Percentiles rank a stretch among this genome's conserved stretches.
phyloP scores from a whole-genome alignment of 2,113 vertebrate genomes.

The Mastomys coucha region DNA sequence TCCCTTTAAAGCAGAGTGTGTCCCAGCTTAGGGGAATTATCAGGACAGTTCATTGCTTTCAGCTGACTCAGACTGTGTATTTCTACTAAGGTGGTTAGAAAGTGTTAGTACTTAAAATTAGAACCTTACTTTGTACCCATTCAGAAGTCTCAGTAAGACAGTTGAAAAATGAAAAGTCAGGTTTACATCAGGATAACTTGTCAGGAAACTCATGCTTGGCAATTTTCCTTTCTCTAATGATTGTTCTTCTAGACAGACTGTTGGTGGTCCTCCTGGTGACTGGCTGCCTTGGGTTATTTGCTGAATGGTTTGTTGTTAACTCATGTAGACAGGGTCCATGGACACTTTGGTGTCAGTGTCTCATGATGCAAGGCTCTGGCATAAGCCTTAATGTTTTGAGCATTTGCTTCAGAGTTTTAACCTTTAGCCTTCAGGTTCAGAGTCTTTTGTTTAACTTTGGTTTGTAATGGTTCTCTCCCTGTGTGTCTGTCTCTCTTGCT shows the following conservation, averaged over 20 bases:
- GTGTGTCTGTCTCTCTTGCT: background rate
- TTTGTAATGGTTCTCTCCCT: slow-evolving; percentile 36
- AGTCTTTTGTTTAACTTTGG: slow-evolving; percentile 38
- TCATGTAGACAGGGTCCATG: background rate
- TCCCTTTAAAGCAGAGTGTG: background rate
- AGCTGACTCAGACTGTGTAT: background rate
- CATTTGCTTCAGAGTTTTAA: background rate
- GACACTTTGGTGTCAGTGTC: background rate
- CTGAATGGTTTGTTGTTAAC: background rate
- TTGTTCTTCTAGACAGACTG: slow-evolving; percentile 21
- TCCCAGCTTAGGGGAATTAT: background rate
- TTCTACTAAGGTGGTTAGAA: slow-evolving; percentile 19
- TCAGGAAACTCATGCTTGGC: background rate
- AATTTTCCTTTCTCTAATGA: background rate
- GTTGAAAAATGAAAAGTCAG: background rate
- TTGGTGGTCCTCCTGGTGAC: background rate
- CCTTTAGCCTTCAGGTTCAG: background rate
- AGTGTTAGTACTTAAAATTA: slow-evolving; percentile 14
- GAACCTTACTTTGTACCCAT: background rate
- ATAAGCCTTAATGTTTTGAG: background rate
- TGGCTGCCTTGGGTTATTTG: slow-evolving; percentile 13
- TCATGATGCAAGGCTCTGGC: background rate
- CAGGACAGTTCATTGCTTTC: background rate
- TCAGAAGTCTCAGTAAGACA: background rate
- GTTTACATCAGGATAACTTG: slow-evolving; percentile 20